These are phyloP conservation scores for Catocala fraxini DNA, from an alignment of 2,888 invertebrate genomes.

Conservation along the genomic window DNA sequence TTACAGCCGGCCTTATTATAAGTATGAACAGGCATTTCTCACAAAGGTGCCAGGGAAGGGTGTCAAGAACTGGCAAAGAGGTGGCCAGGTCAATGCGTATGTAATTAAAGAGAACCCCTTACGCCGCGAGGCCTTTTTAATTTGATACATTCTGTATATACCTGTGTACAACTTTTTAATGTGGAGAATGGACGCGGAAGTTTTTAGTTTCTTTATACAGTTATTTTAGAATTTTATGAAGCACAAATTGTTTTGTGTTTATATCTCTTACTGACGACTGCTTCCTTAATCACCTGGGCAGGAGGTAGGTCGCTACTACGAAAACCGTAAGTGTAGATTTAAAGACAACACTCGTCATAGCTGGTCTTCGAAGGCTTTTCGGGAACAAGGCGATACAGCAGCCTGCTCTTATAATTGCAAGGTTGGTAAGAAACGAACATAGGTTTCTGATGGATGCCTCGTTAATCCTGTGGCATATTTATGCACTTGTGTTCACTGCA, in stretches of 20 bases:
- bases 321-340: too few species aligned
- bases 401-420: too few species aligned
- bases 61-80: slow-evolving; percentile 47
- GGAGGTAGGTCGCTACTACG: too few species aligned
- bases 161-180: background rate
- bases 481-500: too few species aligned
- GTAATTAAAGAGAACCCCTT: slow-evolving; percentile 42
- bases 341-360: too few species aligned
- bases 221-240: background rate
- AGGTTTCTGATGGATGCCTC: too few species aligned
- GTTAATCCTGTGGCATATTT: too few species aligned
- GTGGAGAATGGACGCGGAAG: background rate
- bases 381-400: too few species aligned
- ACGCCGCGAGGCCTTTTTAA: slow-evolving; percentile 35
- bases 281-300: too few species aligned
- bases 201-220: slow-evolving; percentile 4
- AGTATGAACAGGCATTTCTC: slow-evolving; percentile 27
- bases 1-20: slow-evolving; percentile 36
- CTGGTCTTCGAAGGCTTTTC: too few species aligned
- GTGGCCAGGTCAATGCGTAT: slow-evolving; percentile 47
- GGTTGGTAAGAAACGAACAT: too few species aligned
- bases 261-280: too few species aligned
- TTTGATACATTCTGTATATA: slow-evolving; percentile 33
- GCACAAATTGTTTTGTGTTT: background rate
- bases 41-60: slow-evolving; percentile 45